Evolutionary conservation across 2,888 invertebrate species (phyloP), one percentile per base, ranked within the genome.

Genomic region (Iphiclides podalirius): DNA sequence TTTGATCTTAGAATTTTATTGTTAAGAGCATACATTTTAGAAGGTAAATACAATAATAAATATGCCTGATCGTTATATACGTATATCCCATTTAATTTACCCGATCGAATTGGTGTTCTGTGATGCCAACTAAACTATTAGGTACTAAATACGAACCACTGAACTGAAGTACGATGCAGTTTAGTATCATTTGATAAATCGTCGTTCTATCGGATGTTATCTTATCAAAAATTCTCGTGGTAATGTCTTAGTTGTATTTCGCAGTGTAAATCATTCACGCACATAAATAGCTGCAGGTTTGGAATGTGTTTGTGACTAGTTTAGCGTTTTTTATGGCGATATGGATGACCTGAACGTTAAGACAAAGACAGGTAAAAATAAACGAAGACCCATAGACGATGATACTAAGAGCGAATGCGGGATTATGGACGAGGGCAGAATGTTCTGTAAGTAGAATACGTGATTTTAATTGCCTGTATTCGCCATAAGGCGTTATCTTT

Each of bases 241-340:
- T 70, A 73, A 74, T 75, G 75, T 82, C 79, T 86, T 81, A 86
- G 83, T 84, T 73, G 72, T 78, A 74, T 72, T 78, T 78, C 65
- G 66, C 62, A 64, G 70, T 70, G 63, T 70, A 63, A 67, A 64
- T 67, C 62, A 72, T 61, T 66, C 67, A 68, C 70, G 69, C 75
- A 70, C 63, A 55, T 53, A 54, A 62, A 56, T 66, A 58, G 57
- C 64, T 66, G 63, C 38, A 55, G 56, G 62, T 61, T 63, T 53
- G 47, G 57, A 54, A 56, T 55, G 37, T 38, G 57, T 58, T 55
- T 53, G 53, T 63, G 58, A 59, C 49, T 61, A 50, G 54, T 61
- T 56, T 57, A 54, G 53, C 55, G 58, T 62, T 28, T 9, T 62
- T 28, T 9, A 9, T 66, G 59, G 55, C 52, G 71, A 65, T 59